Base-by-base conservation (phyloP, 2,113 vertebrate species). In the Ptilonorhynchus violaceus region DNA sequence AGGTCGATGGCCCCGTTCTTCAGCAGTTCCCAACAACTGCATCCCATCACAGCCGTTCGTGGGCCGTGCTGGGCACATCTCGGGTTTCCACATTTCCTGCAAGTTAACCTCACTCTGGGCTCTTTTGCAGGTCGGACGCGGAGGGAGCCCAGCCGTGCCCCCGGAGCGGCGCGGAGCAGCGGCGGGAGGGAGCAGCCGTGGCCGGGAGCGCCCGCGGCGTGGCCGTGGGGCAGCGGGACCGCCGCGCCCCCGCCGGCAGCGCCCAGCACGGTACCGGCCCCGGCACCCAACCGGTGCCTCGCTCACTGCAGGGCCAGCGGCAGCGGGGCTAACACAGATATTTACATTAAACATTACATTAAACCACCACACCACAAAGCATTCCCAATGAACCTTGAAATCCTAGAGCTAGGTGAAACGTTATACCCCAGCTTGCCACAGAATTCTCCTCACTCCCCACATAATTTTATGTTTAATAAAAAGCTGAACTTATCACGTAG, bases 91-190 rank as follows among this genome's bases (percentile, higher is more conserved):
- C 0, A 5, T 62, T 53, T 50, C 63, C 74, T 90, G 23, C 44
- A 44, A 4, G 8, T 13, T 10, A 24, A 0, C 20, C n/a, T 87
- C 37, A 3, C 16, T 69, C 15, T 85, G 21, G 44, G 11, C 52
- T 95, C 15, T 72, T 60, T 67, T 95, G 28, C 97, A 99, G 99
- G 97, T 98, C 95, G 0, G 98, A 97, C 68, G 53, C 49, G 6
- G 95, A 89, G 22, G 97, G 95, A 30, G 53, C 73, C 11, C 98
- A 96, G 13, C 37, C 42, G 13, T 91, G 30, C 79, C 55, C 18
- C 62, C 30, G 76, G 76, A 49, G 59, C 72, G 87, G 95, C 73
- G 35, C 69, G 2, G 91, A 97, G 62, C 93, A 56, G 63, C 96
- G 93, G 42, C 96, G 93, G 42, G 55, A 79, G 63, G 82, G 60